A percentile compares a stretch with the other conserved stretches of the same genome.
Conservation (phyloP, 2,113 vertebrate species). For the Hucho hucho region DNA sequence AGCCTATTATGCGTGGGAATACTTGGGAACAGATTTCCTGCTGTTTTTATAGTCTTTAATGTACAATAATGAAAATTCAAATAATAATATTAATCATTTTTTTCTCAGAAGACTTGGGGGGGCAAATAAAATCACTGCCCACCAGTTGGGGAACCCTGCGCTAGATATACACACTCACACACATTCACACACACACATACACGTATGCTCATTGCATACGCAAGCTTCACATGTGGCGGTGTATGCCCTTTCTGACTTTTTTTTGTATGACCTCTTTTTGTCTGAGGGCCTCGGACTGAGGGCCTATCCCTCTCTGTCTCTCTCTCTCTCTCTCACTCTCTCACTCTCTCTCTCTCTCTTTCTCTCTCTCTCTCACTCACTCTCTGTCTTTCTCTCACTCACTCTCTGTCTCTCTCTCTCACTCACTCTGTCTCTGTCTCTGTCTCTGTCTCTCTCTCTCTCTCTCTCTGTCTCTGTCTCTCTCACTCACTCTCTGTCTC, state of each 20-base stretch:
- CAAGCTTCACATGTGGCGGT: neutral
- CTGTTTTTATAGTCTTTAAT: too few relatives aligned
- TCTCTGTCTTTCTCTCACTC: too few relatives aligned
- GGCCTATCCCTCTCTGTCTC: neutral
- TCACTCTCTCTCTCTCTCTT: neutral
- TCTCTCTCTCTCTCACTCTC: slow-evolving; percentile 1
- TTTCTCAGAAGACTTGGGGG: too few relatives aligned
- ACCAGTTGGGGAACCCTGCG: too few relatives aligned
- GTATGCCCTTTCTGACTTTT: neutral
- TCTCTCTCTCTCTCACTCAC: neutral
- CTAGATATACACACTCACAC: too few relatives aligned
- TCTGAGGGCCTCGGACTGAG: neutral
- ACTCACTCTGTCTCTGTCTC: too few relatives aligned
- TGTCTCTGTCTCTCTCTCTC: neutral
- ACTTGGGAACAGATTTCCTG: too few relatives aligned
- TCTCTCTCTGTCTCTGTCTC: neutral
- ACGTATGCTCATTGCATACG: neutral
- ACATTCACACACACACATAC: neutral
- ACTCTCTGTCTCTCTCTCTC: neutral
- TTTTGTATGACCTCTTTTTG: neutral
- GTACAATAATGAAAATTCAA: too few relatives aligned
- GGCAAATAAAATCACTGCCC: too few relatives aligned
- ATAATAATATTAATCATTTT: too few relatives aligned
- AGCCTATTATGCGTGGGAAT: too few relatives aligned
- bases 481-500: too few relatives aligned